phyloP scores from a whole-genome alignment of 2,888 invertebrate species.

The Nowickia ferox region DNA sequence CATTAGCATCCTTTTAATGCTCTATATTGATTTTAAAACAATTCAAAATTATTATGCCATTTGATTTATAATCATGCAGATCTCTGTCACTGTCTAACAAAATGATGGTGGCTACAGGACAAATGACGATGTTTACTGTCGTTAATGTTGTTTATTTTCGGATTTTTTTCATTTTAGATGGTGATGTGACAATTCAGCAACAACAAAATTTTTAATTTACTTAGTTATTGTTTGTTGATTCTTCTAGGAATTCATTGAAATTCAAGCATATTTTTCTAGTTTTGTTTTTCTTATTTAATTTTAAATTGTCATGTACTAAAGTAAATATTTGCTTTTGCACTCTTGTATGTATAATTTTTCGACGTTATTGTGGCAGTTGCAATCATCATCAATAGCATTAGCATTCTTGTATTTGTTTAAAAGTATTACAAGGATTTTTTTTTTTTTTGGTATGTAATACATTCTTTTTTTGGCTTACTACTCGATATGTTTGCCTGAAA shows the following conservation, averaged over 20 bases:
- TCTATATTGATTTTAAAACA: not conserved
- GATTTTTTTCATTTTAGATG: constrained; percentile 1
- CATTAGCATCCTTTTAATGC: too few relatives aligned
- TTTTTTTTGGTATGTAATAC: constrained; percentile 4
- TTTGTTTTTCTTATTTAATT: not conserved
- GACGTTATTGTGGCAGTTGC: not conserved
- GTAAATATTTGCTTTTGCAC: constrained; percentile 23
- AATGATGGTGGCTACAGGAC: not conserved
- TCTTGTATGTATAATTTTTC: not conserved
- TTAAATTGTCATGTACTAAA: constrained; percentile 47
- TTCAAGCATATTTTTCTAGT: not conserved
- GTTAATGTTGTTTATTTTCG: not conserved
- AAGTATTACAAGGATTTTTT: constrained; percentile 11
- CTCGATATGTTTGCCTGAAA: too few relatives aligned
- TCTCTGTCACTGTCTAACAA: not conserved
- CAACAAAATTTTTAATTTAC: not conserved
- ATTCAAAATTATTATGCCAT: too few relatives aligned
- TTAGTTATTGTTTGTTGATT: constrained; percentile 7
- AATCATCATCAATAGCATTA: not conserved
- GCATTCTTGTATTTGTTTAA: not conserved
- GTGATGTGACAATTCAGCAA: not conserved
- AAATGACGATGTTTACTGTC: not conserved
- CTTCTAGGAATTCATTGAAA: constrained; percentile 29
- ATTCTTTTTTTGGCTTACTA: not conserved
- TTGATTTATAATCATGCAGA: too few relatives aligned